Base-by-base conservation (phyloP, 2,113 vertebrate species). In the Phrynosoma platyrhinos region DNA sequence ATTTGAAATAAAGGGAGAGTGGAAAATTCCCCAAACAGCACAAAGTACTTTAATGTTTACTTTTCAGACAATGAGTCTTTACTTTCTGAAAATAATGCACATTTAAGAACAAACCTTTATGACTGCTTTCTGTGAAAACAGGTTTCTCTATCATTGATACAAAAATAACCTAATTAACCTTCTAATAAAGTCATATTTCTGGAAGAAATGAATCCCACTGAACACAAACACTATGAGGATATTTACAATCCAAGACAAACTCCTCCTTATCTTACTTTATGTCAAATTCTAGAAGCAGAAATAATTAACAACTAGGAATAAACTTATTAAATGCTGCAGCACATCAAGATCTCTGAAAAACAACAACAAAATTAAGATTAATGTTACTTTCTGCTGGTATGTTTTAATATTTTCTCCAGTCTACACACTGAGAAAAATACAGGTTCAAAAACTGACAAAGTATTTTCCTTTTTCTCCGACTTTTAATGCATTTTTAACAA, bases 221-320 rank as follows among this genome's bases (percentile, higher is more conserved):
- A 82, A 32, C 27, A 89, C 82, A 86, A 9, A 79, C 9, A 79
- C 30, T 72, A 64, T 42, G 62, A 58, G 32, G 36, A 30, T 66
- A 85, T 52, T 30, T 84, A 80, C 74, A 1, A 79, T 85, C 7
- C 27, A 77, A 62, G 8, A 84, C 18, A 47, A 23, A 30, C 52
- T 76, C 55, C 68, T 93, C 80, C 71, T 4, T 84, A 58, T 66
- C 84, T 78, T 89, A 55, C n/a, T 91, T 0, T 75, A 52, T 58
- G 71, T 82, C 82, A 89, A 74, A 36, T 27, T 74, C 9, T 76
- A 4, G 8, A 21, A 85, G 79, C 66, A 84, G 6, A 82, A 8
- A 71, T 71, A n/a, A 66, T 82, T 87, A 89, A 16, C 21, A 68
- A 74, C 84, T 6, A 79, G 75, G 21, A 72, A 76, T 36, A 62